These are phyloP conservation scores for Distichodus sexfasciatus DNA, from an alignment of 2,797 vertebrate species.

Conservation along the genomic window DNA sequence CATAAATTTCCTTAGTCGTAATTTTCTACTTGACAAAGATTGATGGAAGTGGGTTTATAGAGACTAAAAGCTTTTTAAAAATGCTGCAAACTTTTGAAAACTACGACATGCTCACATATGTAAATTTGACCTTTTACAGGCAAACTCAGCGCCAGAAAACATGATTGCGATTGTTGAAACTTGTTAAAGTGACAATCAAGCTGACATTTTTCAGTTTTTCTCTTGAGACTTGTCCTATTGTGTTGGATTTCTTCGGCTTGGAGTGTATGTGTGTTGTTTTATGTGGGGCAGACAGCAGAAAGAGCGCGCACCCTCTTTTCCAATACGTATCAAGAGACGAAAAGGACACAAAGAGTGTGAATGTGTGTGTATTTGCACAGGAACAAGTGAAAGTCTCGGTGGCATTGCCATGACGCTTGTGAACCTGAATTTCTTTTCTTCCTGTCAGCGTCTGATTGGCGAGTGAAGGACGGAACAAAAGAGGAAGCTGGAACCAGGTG, in stretches of 20 bases:
- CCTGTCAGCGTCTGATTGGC: not conserved
- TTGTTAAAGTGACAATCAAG: conserved; percentile 46
- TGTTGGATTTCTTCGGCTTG: not conserved
- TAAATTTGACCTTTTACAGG: conserved; percentile 46
- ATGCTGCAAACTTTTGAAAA: not conserved
- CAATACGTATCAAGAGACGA: not conserved
- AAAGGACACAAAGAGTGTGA: not conserved
- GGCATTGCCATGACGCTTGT: not conserved
- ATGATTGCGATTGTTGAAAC: conserved; percentile 25
- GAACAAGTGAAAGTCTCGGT: not conserved
- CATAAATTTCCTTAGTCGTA: too few species aligned
- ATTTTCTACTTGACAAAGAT: too few species aligned
- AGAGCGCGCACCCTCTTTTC: conserved; percentile 1
- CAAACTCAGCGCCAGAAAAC: conserved; percentile 26
- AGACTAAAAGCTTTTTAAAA: too few species aligned
- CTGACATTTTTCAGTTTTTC: conserved; percentile 31
- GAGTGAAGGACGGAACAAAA: conserved; percentile 1
- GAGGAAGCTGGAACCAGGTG: not conserved
- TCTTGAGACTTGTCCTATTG: conserved; percentile 25
- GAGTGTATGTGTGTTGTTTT: not conserved
- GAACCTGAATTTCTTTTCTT: not conserved
- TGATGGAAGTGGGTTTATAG: too few species aligned
- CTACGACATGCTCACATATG: conserved; percentile 29
- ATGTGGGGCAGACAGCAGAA: not conserved
- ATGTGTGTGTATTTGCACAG: not conserved